Evolutionary conservation across 2,888 invertebrate genomes (phyloP).

Genomic region (Ichneumon xanthorius): DNA sequence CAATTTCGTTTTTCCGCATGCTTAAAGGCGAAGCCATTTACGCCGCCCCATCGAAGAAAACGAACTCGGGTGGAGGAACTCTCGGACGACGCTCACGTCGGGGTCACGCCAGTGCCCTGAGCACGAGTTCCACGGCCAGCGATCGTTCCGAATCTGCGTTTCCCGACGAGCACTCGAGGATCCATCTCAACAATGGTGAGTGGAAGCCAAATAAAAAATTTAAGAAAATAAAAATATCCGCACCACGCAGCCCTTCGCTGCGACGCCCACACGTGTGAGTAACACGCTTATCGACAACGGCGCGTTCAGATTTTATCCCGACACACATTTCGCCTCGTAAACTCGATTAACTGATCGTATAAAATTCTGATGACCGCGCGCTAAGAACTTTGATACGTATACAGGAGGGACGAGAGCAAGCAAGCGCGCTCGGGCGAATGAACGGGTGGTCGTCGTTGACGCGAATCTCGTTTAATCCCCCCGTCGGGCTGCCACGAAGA

Average conservation of each 20-base stretch:
- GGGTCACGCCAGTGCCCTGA: slow-evolving; percentile 86
- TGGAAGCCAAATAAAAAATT: background rate
- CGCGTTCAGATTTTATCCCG: background rate
- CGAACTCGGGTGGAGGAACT: slow-evolving; percentile 84
- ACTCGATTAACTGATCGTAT: slow-evolving; percentile 46
- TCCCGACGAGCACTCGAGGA: slow-evolving; percentile 79
- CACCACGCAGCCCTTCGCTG: background rate
- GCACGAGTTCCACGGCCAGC: slow-evolving; percentile 85
- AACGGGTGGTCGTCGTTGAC: slow-evolving; percentile 32
- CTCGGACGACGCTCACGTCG: slow-evolving; percentile 86
- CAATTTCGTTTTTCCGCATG: background rate
- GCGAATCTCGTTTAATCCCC: slow-evolving; percentile 44
- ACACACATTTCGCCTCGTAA: slow-evolving; percentile 27
- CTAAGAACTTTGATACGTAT: slow-evolving; percentile 13
- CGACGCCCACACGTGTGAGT: background rate
- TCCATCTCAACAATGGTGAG: slow-evolving; percentile 80
- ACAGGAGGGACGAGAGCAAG: background rate
- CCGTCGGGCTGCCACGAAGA: background rate
- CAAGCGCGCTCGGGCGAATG: background rate
- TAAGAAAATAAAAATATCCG: background rate
- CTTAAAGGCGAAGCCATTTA: slow-evolving; percentile 78
- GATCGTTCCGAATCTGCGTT: slow-evolving; percentile 79
- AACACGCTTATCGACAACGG: background rate
- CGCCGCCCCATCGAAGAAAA: slow-evolving; percentile 80
- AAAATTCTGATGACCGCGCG: slow-evolving; percentile 41